A percentile compares a stretch with the other conserved stretches of the same genome.
Evolutionary conservation across 2,888 invertebrate genomes (phyloP).

Genomic region (Frankliniella fusca): DNA sequence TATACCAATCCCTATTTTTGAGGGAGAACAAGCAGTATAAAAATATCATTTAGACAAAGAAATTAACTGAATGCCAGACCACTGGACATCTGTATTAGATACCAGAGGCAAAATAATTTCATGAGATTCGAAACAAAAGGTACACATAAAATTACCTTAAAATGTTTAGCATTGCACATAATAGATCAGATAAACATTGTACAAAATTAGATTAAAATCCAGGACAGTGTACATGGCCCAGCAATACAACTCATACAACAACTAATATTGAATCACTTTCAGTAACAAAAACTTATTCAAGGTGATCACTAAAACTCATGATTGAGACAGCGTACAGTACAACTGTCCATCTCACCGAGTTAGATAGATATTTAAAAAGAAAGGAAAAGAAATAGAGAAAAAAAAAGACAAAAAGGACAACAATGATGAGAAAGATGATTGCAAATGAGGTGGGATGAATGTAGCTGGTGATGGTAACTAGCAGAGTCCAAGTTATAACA

Average conservation of each 20-base stretch:
- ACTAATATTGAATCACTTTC: constrained; percentile 20
- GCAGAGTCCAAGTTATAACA: constrained; percentile 2
- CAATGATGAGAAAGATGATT: constrained; percentile 3
- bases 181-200: not conserved
- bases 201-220: constrained; percentile 18
- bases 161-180: not conserved
- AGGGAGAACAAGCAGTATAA: constrained; percentile 4
- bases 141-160: constrained; percentile 7
- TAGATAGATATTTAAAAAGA: not conserved
- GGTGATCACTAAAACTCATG: constrained; percentile 7
- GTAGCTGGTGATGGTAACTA: constrained; percentile 26
- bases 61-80: not conserved
- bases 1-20: not conserved
- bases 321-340: not conserved
- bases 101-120: not conserved
- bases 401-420: not conserved
- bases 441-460: constrained; percentile 24
- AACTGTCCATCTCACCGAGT: not conserved
- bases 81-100: not conserved
- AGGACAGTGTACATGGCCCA: constrained; percentile 22
- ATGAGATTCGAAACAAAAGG: constrained; percentile 11
- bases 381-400: not conserved
- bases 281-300: constrained; percentile 21
- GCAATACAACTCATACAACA: constrained; percentile 20
- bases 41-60: not conserved